Evolutionary conservation across 1,140 invertebrate genomes (phyloP), one percentile per base, ranked within the genome.

Genomic region (Apis dorsata): DNA sequence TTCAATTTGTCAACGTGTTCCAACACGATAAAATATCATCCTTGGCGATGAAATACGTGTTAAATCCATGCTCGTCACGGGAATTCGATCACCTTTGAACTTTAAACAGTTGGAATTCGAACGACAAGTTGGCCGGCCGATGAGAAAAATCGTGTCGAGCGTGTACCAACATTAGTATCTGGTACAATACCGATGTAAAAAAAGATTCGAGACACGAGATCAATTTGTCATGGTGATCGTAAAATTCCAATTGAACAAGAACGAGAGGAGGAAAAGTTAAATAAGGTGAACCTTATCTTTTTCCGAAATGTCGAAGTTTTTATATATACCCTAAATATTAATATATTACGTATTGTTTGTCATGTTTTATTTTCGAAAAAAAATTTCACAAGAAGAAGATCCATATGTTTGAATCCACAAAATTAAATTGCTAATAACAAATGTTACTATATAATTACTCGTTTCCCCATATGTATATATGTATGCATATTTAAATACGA

Each of bases 131-230:
- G 60, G 28, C 60, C 17, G 11, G 78, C 11, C 24, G 28, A 53
- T 12, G 57, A 21, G 59, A 57, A 69, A 65, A 78, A 71, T 57
- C 24, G 49, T 79, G 78, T 63, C 78, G 24, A 28, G 34, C 62
- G 28, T 62, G 57, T 63, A 70, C 78, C 44, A 62, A 79, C 69
- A 79, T 79, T 44, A 79, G 78, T 74, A 80, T 73, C 59, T 63
- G 21, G 69, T 62, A 55, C 78, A 28, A 55, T n/a, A n/a, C 28
- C 70, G 21, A 28, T 66, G 51, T 73, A 65, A 12, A 65, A 74
- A 74, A 75, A 55, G 44, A 62, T 49, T 19, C 17, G 57, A 78
- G 28, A 49, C 70, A 63, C 24, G 21, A 15, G 53, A 49, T 69
- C 53, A 55, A 57, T 66, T n/a, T 69, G 57, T 72, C 5, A 28